A percentile compares a stretch with the other conserved stretches of the same genome.
Evolutionary conservation across 2,797 vertebrate genomes (phyloP).

Genomic region (Gymnoscopelus microlampas): DNA sequence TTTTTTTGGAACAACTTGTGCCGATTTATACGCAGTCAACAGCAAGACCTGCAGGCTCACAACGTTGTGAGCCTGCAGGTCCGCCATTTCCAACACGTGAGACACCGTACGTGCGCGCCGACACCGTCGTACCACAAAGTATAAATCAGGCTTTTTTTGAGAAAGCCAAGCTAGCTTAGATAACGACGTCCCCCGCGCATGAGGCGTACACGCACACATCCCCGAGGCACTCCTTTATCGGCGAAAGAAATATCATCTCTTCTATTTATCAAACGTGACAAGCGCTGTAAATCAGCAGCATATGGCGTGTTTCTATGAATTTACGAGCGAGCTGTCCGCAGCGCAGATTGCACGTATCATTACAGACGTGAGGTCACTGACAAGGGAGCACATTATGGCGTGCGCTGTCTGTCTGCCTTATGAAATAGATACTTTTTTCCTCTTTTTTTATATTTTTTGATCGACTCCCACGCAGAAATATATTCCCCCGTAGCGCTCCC

Average conservation of each 20-base stretch:
- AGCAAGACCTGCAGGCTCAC: too few species aligned
- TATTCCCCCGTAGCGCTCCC: background rate
- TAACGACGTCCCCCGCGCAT: background rate
- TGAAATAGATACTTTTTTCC: background rate
- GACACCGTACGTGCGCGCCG: too few species aligned
- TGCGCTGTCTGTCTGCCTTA: constrained; percentile 4
- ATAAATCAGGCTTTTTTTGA: too few species aligned
- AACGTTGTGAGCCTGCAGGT: too few species aligned
- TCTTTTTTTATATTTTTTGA: background rate
- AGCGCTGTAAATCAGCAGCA: constrained; percentile 39
- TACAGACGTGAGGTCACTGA: constrained; percentile 33
- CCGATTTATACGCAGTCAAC: too few species aligned
- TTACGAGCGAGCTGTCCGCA: constrained; percentile 7
- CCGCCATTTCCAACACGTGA: too few species aligned
- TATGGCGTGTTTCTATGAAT: constrained; percentile 27
- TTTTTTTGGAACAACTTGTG: too few species aligned
- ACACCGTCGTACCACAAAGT: too few species aligned
- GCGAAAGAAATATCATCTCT: constrained; percentile 13
- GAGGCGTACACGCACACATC: too few species aligned
- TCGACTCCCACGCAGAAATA: background rate
- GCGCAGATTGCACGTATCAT: constrained; percentile 15
- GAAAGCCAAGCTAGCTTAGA: background rate
- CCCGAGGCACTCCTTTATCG: background rate
- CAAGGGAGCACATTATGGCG: constrained; percentile 9
- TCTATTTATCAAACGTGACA: constrained; percentile 18